Evolutionary conservation across 2,888 invertebrate genomes (phyloP).

Genomic region (Plagodis pulveraria): DNA sequence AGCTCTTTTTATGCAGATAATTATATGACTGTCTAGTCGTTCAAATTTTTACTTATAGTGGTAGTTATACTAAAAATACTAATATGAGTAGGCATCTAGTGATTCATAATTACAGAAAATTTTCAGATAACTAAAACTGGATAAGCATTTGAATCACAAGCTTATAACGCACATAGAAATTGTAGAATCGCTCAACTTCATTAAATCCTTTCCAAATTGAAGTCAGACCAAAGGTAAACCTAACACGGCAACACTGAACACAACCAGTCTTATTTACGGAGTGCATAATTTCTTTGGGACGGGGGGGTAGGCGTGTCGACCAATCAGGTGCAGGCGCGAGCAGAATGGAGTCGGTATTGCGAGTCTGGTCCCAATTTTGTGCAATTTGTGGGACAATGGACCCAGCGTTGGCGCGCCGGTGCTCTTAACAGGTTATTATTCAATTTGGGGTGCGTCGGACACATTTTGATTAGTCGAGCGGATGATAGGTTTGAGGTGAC

Average conservation of each 20-base stretch:
- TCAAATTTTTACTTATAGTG: too few relatives aligned
- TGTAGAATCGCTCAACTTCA: too few relatives aligned
- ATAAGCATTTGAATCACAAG: too few relatives aligned
- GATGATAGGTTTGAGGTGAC: slow-evolving; percentile 67
- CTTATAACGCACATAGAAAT: too few relatives aligned
- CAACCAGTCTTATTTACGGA: slow-evolving; percentile 73
- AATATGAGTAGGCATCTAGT: too few relatives aligned
- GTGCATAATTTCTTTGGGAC: slow-evolving; percentile 76
- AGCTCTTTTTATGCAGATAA: too few relatives aligned
- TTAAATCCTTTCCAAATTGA: too few relatives aligned
- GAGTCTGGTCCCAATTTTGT: slow-evolving; percentile 76
- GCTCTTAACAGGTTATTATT: slow-evolving; percentile 78
- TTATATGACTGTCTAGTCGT: too few relatives aligned
- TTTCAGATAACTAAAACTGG: too few relatives aligned
- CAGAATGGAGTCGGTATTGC: slow-evolving; percentile 74
- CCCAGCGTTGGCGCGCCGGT: slow-evolving; percentile 46
- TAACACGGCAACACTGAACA: slow-evolving; percentile 56
- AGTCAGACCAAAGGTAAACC: slow-evolving; percentile 1
- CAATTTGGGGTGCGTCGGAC: slow-evolving; percentile 77
- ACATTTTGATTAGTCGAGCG: slow-evolving; percentile 75
- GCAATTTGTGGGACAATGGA: slow-evolving; percentile 80
- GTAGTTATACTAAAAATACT: too few relatives aligned
- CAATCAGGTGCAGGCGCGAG: slow-evolving; percentile 78
- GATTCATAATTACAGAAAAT: too few relatives aligned
- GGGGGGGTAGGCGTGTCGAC: slow-evolving; percentile 67